Evolutionary conservation across 2,888 invertebrate species (phyloP).

Genomic region (Thecophora atra): DNA sequence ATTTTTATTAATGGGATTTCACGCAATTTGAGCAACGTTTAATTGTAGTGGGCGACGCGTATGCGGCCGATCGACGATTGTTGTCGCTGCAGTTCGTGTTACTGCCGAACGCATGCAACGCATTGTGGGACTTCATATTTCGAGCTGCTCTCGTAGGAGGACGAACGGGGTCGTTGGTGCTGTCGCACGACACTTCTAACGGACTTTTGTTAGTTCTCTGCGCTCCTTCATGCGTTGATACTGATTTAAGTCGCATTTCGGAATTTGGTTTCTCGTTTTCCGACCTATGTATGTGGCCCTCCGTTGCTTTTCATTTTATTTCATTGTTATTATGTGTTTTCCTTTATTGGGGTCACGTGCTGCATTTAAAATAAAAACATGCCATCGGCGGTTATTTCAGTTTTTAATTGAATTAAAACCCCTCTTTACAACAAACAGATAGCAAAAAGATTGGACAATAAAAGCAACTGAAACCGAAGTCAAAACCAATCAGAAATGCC

Average conservation of each 20-base stretch:
- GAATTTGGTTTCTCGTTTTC: slow-evolving; percentile 2
- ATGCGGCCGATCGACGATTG: background rate
- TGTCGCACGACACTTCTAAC: background rate
- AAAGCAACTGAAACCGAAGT: too few species aligned
- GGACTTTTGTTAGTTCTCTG: background rate
- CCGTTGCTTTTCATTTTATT: slow-evolving; percentile 3
- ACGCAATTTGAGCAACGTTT: slow-evolving; percentile 55
- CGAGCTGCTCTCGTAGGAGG: background rate
- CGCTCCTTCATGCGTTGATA: slow-evolving; percentile 10
- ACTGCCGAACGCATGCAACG: slow-evolving; percentile 9
- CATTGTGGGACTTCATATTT: background rate
- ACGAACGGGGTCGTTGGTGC: background rate
- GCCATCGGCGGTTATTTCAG: slow-evolving; percentile 15
- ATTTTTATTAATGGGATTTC: slow-evolving; percentile 55
- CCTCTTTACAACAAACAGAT: background rate
- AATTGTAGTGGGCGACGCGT: slow-evolving; percentile 39
- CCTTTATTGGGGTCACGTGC: slow-evolving; percentile 28
- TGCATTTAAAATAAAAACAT: slow-evolving; percentile 15
- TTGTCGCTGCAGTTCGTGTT: slow-evolving; percentile 6
- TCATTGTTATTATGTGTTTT: background rate
- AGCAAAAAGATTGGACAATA: too few species aligned
- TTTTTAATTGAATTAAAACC: slow-evolving; percentile 12
- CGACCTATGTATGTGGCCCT: background rate
- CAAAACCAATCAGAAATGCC: too few species aligned
- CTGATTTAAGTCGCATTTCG: slow-evolving; percentile 17